Conservation (phyloP, 2,113 vertebrate species). For the Cavia porcellus region DNA sequence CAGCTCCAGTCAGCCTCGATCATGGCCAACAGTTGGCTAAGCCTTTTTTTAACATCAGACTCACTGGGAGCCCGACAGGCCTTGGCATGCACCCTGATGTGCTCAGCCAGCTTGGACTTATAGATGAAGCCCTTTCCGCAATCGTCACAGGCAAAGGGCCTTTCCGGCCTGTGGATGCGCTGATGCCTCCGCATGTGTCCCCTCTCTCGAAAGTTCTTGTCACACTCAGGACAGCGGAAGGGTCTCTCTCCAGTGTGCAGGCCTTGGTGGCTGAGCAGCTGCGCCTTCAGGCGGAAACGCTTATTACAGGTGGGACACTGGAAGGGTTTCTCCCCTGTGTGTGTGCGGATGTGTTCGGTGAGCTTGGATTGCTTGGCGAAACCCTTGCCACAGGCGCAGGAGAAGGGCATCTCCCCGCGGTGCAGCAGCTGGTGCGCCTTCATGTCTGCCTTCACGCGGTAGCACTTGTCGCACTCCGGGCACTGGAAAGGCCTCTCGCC, state of each 20-base stretch:
- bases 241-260: slow-evolving; percentile 78
- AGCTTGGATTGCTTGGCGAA: slow-evolving; percentile 78
- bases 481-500: slow-evolving; percentile 85
- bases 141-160: slow-evolving; percentile 68
- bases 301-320: slow-evolving; percentile 70
- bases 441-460: slow-evolving; percentile 89
- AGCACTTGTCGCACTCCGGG: slow-evolving; percentile 81
- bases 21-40: slow-evolving; percentile 74
- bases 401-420: slow-evolving; percentile 75
- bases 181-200: slow-evolving; percentile 84
- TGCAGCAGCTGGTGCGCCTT: slow-evolving; percentile 83
- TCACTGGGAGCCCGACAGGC: not conserved
- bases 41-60: slow-evolving; percentile 55
- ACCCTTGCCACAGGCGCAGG: slow-evolving; percentile 80
- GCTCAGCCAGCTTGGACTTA: slow-evolving; percentile 61
- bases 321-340: slow-evolving; percentile 80
- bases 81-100: slow-evolving; percentile 51
- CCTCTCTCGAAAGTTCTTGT: slow-evolving; percentile 80
- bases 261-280: slow-evolving; percentile 78
- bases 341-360: slow-evolving; percentile 64
- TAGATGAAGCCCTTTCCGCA: slow-evolving; percentile 79
- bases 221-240: slow-evolving; percentile 80
- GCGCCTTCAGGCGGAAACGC: slow-evolving; percentile 66
- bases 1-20: slow-evolving; percentile 80
- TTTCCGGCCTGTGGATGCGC: slow-evolving; percentile 75